phyloP scores from a whole-genome alignment of 2,888 invertebrate species.

The Xestobium rufovillosum region DNA sequence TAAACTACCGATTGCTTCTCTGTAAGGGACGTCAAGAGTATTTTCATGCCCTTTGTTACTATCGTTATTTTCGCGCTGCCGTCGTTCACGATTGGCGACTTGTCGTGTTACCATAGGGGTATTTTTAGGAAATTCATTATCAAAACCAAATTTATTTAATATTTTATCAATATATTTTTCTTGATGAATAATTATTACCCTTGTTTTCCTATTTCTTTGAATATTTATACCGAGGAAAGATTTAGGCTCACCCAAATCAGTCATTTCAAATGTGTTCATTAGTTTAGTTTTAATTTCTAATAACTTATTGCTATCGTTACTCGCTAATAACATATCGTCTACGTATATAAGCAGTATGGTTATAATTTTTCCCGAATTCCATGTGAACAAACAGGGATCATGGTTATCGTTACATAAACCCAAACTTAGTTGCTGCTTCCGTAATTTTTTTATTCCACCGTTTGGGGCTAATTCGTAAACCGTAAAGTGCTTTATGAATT shows the following conservation, averaged over 20 bases:
- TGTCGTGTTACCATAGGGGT: slow-evolving; percentile 20
- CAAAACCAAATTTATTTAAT: slow-evolving; percentile 5
- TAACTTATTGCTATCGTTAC: slow-evolving; percentile 17
- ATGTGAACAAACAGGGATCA: slow-evolving; percentile 23
- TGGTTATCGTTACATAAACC: slow-evolving; percentile 17
- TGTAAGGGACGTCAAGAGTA: slow-evolving; percentile 15
- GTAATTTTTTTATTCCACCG: slow-evolving; percentile 22
- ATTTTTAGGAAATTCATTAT: no score
- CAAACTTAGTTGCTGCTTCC: slow-evolving; percentile 19
- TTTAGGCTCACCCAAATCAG: slow-evolving; percentile 21
- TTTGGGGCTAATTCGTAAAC: slow-evolving; percentile 19
- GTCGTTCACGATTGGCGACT: slow-evolving; percentile 17
- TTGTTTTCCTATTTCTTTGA: slow-evolving; percentile 17
- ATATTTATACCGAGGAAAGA: slow-evolving; percentile 22
- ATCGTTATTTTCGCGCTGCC: slow-evolving; percentile 9
- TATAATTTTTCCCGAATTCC: slow-evolving; percentile 20
- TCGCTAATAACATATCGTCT: slow-evolving; percentile 21
- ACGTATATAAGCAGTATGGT: slow-evolving; percentile 20
- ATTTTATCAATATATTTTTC: slow-evolving; percentile 8
- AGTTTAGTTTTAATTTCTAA: slow-evolving; percentile 18
- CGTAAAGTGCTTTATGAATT: slow-evolving; percentile 22
- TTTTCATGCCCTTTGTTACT: slow-evolving; percentile 5
- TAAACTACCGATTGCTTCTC: slow-evolving; percentile 24
- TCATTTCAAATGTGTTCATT: slow-evolving; percentile 20
- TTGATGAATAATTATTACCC: slow-evolving; percentile 1